Evolutionary conservation across 2,113 vertebrate genomes (phyloP), one percentile per base, ranked within the genome.

Genomic region (Lutjanus erythropterus): DNA sequence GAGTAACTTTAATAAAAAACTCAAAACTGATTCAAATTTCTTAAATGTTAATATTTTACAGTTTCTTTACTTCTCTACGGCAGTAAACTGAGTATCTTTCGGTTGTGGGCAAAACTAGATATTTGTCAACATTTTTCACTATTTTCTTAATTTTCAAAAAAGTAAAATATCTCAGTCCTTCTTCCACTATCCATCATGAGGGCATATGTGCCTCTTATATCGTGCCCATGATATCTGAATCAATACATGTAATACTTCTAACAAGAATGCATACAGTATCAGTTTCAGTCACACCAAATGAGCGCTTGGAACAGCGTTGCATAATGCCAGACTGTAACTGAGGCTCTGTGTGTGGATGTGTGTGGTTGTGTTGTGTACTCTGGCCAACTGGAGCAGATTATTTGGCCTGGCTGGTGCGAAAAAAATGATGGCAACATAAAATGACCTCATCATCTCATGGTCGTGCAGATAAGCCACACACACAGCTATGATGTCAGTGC

Each of bases 401-500:
- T 44, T 29, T 56, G 27, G 59, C 15, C 69, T 35, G 23, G 37
- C 69, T 35, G 23, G 37, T 82, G 66, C 33, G n/a, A 23, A 81
- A 62, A 46, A 77, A 64, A 55, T 15, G n/a, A 29, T 42, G 46
- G 53, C 50, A 69, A 9, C 35, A 58, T 47, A 65, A 42, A 4
- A 69, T 86, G 81, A 89, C 50, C 62, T 78, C 70, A 78, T 71
- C 47, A 4, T 35, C 81, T n/a, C 53, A 47, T 23, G 68, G 50
- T 42, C 27, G 77, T 14, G 52, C 25, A 58, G 73, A 80, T 62
- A 75, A 74, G 47, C 29, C 3, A 11, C 50, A 78, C 29, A 75
- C 19, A 42, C 21, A 37, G 66, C 52, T 27, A 18, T 19, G 3
- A 18, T 19, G 3, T 7, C 31, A 64, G 50, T 18, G 27, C 42